Percentiles rank a stretch among this genome's conserved stretches.
Evolutionary conservation across 2,113 vertebrate genomes (phyloP).

Genomic region (Corvus hawaiiensis): DNA sequence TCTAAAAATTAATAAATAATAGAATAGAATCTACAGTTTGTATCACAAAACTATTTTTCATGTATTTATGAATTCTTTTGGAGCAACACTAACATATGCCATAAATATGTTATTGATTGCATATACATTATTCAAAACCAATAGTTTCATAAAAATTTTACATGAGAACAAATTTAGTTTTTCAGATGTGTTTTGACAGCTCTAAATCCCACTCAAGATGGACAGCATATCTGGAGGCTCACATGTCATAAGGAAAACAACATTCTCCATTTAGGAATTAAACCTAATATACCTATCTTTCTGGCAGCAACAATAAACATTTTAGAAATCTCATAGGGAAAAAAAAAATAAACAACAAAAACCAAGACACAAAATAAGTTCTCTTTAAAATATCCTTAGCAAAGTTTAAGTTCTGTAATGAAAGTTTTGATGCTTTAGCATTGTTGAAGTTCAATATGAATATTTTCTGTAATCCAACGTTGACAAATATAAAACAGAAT

Average conservation of each 20-base stretch:
- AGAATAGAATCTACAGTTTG: constrained; percentile 22
- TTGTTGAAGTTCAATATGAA: background rate
- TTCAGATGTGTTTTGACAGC: constrained; percentile 18
- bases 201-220: background rate
- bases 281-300: background rate
- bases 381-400: background rate
- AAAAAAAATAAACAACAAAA: background rate
- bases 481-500: background rate
- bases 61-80: constrained; percentile 51
- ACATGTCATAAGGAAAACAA: background rate
- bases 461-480: background rate
- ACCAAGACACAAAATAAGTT: background rate
- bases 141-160: background rate
- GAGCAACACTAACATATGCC: background rate
- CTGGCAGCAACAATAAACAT: background rate
- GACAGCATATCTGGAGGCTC: background rate
- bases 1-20: background rate
- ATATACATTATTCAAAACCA: constrained; percentile 52
- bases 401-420: background rate
- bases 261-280: background rate
- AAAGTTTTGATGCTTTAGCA: background rate
- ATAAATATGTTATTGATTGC: constrained; percentile 50
- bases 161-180: background rate
- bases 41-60: constrained; percentile 59
- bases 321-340: background rate